A percentile compares a stretch with the other conserved stretches of the same genome.
These are phyloP conservation scores for Vanessa tameamea DNA, from an alignment of 1,140 invertebrate species.

Conservation along the genomic window DNA sequence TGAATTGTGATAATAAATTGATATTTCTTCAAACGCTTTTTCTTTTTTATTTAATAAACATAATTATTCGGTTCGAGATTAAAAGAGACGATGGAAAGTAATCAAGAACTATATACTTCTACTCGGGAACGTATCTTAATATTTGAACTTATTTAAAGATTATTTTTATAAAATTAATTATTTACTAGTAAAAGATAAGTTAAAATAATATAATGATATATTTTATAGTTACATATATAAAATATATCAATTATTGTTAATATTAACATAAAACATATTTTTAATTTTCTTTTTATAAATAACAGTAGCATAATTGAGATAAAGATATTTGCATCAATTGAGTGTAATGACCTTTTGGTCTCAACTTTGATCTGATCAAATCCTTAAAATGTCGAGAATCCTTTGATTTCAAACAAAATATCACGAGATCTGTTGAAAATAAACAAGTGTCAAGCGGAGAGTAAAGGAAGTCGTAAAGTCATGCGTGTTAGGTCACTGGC, in stretches of 20 bases:
- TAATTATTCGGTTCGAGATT: neutral
- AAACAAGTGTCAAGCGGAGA: slow-evolving; percentile 49
- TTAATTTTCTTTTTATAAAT: too few relatives aligned
- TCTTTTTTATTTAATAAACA: slow-evolving; percentile 38
- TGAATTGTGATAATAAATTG: slow-evolving; percentile 80
- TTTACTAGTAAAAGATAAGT: too few relatives aligned
- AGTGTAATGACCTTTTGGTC: neutral
- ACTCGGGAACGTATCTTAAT: too few relatives aligned
- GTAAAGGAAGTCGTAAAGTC: slow-evolving; percentile 53
- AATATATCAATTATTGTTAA: neutral
- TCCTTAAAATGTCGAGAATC: slow-evolving; percentile 1
- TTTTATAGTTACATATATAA: neutral
- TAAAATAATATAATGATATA: too few relatives aligned
- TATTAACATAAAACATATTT: neutral
- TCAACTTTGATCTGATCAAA: neutral
- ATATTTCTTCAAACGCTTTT: slow-evolving; percentile 51
- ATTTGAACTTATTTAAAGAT: neutral
- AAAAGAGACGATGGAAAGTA: neutral
- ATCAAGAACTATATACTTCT: neutral
- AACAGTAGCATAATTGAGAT: too few relatives aligned
- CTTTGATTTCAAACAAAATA: slow-evolving; percentile 32
- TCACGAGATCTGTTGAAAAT: slow-evolving; percentile 51
- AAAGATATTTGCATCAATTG: neutral
- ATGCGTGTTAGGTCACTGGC: slow-evolving; percentile 70
- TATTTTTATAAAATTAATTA: too few relatives aligned